Conservation (phyloP, 2,888 invertebrate species). For the Eueremaeus valkanovi region DNA sequence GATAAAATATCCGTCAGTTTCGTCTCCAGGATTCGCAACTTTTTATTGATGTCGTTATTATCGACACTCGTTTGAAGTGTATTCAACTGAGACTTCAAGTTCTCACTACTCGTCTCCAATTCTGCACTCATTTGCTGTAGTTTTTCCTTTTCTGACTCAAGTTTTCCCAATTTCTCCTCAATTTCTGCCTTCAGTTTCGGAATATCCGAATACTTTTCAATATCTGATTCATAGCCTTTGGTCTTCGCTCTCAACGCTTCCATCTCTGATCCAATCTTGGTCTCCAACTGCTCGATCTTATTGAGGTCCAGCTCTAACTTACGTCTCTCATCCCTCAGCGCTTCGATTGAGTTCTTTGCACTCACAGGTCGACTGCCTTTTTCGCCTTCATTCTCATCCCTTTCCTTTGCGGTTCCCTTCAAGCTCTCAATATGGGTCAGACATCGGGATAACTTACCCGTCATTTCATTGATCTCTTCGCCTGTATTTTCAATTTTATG, state of each 20-base stretch:
- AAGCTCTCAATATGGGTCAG: slow-evolving; percentile 38
- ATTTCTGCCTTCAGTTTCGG: slow-evolving; percentile 36
- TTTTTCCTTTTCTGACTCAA: slow-evolving; percentile 25
- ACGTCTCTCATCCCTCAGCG: slow-evolving; percentile 39
- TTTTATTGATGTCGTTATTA: slow-evolving; percentile 33
- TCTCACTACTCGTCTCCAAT: slow-evolving; percentile 11
- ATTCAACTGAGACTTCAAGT: slow-evolving; percentile 8
- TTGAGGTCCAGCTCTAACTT: slow-evolving; percentile 42
- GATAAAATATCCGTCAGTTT: slow-evolving; percentile 35
- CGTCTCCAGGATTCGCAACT: slow-evolving; percentile 29
- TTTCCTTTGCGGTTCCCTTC: slow-evolving; percentile 6
- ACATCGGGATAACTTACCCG: slow-evolving; percentile 29
- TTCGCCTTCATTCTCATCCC: neutral
- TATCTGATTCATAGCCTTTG: slow-evolving; percentile 19
- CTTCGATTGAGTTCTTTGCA: slow-evolving; percentile 1
- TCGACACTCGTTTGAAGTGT: slow-evolving; percentile 27
- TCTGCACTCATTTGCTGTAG: neutral
- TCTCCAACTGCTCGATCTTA: slow-evolving; percentile 41
- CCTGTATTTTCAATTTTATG: slow-evolving; percentile 29
- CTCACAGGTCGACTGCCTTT: neutral
- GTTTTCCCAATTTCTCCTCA: slow-evolving; percentile 16
- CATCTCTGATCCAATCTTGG: slow-evolving; percentile 38
- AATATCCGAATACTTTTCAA: slow-evolving; percentile 41
- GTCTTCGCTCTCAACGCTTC: slow-evolving; percentile 37
- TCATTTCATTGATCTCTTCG: slow-evolving; percentile 38